phyloP scores from a whole-genome alignment of 1,140 invertebrate species.

The Monochamus saltuarius region DNA sequence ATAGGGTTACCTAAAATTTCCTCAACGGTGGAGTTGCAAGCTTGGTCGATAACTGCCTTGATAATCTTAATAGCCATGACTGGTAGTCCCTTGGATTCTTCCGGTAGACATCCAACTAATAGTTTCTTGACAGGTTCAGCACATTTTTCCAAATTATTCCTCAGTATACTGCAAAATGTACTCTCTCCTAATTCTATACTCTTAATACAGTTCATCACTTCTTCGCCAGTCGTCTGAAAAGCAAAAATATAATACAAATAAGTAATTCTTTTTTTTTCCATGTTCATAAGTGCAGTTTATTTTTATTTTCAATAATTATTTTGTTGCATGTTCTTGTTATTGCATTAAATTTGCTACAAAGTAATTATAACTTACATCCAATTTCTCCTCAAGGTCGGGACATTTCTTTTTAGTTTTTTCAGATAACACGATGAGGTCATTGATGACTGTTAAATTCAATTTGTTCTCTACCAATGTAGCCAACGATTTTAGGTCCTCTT shows the following conservation, averaged over 20 bases:
- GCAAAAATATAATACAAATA: neutral
- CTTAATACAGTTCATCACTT: neutral
- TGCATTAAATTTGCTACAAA: no score
- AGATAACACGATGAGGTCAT: no score
- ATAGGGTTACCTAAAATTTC: constrained; percentile 1
- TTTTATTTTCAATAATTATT: neutral
- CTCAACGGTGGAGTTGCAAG: constrained; percentile 4
- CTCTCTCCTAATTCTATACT: neutral
- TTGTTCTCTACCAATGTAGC: no score
- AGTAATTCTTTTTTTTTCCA: no score
- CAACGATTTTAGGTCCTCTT: no score
- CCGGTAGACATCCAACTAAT: constrained; percentile 17
- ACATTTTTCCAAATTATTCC: neutral
- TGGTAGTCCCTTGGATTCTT: constrained; percentile 19
- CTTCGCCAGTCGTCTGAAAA: neutral
- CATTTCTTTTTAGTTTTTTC: neutral
- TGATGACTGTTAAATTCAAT: no score
- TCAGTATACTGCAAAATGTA: neutral
- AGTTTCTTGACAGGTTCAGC: constrained; percentile 13
- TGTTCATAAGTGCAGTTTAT: neutral
- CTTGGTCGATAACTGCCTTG: constrained; percentile 1
- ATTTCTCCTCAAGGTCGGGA: neutral
- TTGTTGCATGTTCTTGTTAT: neutral
- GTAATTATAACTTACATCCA: neutral
- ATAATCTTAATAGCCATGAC: constrained; percentile 1